Conservation (phyloP, 2,888 invertebrate species). For the Spisula solida region DNA sequence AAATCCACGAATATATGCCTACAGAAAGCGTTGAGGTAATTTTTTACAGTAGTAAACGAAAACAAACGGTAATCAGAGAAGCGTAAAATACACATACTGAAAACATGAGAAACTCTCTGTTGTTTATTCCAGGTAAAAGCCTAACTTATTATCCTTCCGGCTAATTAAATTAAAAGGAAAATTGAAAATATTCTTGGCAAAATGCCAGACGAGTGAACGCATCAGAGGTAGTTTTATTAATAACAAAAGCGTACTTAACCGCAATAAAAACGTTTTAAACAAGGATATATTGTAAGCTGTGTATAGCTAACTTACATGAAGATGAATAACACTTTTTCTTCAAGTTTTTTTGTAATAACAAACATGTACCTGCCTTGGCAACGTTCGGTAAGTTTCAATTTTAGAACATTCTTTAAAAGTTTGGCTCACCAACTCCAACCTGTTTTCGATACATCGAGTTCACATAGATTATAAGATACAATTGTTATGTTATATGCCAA, state of each 20-base stretch:
- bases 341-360: not conserved
- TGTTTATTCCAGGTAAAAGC: slow-evolving; percentile 16
- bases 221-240: not conserved
- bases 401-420: not conserved
- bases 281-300: not conserved
- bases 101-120: not conserved
- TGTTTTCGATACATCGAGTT: not conserved
- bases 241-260: not conserved
- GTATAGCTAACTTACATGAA: not conserved
- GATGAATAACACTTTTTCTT: slow-evolving; percentile 9
- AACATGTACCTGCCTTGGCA: not conserved
- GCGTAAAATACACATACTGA: not conserved
- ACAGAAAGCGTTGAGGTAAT: too few relatives aligned
- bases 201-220: not conserved
- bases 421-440: not conserved
- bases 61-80: not conserved
- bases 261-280: not conserved
- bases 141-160: not conserved
- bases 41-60: too few relatives aligned
- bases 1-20: too few relatives aligned
- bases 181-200: slow-evolving; percentile 16
- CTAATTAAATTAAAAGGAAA: slow-evolving; percentile 25
- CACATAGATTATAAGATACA: not conserved
- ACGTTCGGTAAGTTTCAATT: not conserved
- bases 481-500: not conserved